Base-by-base conservation (phyloP, 2,113 vertebrate species). In the Malurus melanocephalus region DNA sequence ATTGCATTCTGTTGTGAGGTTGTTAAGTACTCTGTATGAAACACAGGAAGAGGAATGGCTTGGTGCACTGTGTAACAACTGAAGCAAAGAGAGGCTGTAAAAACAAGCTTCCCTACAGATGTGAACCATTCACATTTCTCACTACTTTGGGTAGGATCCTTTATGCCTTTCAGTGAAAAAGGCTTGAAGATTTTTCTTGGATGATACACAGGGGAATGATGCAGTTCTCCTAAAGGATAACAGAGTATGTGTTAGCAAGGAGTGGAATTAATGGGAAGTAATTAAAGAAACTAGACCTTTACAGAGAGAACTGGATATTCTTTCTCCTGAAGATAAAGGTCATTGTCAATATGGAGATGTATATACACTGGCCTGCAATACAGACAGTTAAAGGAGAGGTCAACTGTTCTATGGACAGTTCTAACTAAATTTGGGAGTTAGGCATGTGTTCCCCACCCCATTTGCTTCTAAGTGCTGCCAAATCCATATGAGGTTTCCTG, bases 401-500 rank as follows among this genome's bases (percentile, higher is more conserved):
- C 26, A 30, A 57, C 8, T 33, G 3, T 65, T 77, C 33, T 57
- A 20, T 2, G 8, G 38, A 35, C 19, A 45, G 6, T 26, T 85
- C 24, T 65, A 69, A 48, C 14, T 80, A 11, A 69, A 2, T 56
- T 32, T 87, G 57, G 18, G 21, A 40, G 9, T 20, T 23, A 53
- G 19, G 14, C 13, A 15, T 23, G 13, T 32, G 20, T 16, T 55
- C 9, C 4, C 3, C 9, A 1, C 11, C n/a, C 2, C 13, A 5
- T 12, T 45, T 45, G 21, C 6, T 71, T 81, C 14, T 69, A 32
- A 53, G 19, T 28, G n/a, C 22, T 79, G 57, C 28, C 14, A 46
- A 85, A 85, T 75, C 51, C 12, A 2, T n/a, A 14, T 28, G 48
- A 81, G 9, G 8, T 40, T 82, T 71, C 17, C 15, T 62, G 11